Evolutionary conservation across 2,113 vertebrate genomes (phyloP), one percentile per base, ranked within the genome.

Genomic region (Arvicanthis niloticus): DNA sequence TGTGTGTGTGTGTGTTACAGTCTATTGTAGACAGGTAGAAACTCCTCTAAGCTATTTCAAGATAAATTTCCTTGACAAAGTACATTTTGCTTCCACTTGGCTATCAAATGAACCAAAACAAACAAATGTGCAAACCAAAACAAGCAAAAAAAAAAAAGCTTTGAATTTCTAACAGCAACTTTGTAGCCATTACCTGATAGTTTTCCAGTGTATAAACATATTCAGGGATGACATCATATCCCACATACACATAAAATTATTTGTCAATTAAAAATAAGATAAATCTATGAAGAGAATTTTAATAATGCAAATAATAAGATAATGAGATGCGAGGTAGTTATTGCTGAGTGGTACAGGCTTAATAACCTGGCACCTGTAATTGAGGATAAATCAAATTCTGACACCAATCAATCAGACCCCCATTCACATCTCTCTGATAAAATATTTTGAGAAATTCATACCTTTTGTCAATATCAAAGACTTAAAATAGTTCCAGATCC

Each of bases 251-350:
- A 11, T 21, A 34, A 8, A 5, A 51, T 13, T 86, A 94, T 58
- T 45, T 95, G 15, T 31, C 40, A 72, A 75, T 11, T 62, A 60
- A 80, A 92, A 80, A 40, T 72, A 91, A 89, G 58, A 4, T n/a
- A 87, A 91, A n/a, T 53, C 22, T n/a, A 53, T 60, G 45, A 51
- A 56, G 22, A 19, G 40, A 91, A 29, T 88, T 84, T 89, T 62
- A 45, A 85, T 73, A 78, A 51, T 60, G 3, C 37, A 92, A 93
- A 93, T 87, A 81, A 93, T 37, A 91, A 91, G 26, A 93, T 51
- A 88, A 92, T 81, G 93, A 93, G 89, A 86, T 92, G 48, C 40
- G 81, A 92, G 45, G 67, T 19, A 37, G 15, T 81, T 82, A 73
- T n/a, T 86, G 45, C 58, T 86, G 6, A 89, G 19, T 81, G 45